Evolutionary conservation across 2,797 vertebrate species (phyloP).

Genomic region (Anguilla anguilla): DNA sequence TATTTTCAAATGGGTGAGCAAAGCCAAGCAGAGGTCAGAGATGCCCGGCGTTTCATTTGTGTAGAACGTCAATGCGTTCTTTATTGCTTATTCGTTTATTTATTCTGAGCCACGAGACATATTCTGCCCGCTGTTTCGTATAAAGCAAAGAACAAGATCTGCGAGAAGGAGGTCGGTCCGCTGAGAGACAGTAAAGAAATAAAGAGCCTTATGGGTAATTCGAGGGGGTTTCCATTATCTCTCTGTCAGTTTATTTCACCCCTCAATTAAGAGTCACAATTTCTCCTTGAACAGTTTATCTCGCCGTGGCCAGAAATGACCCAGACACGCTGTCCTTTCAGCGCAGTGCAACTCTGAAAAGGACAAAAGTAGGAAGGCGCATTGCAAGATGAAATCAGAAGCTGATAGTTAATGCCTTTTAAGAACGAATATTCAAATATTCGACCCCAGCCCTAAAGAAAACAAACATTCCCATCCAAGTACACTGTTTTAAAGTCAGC

Average conservation of each 20-base stretch:
- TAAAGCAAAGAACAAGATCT: not conserved
- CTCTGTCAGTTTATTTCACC: constrained; percentile 9
- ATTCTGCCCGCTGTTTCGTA: not conserved
- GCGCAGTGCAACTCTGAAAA: not conserved
- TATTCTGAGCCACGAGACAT: not conserved
- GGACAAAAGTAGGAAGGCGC: not conserved
- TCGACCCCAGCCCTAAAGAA: not conserved
- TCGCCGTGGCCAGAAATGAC: not conserved
- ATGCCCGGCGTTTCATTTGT: not conserved
- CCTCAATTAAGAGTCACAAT: constrained; percentile 18
- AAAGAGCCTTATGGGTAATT: not conserved
- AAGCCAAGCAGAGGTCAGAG: constrained; percentile 21
- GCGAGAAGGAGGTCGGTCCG: not conserved
- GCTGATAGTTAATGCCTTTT: not conserved
- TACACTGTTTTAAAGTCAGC: not conserved
- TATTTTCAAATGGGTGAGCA: constrained; percentile 27
- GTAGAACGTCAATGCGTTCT: not conserved
- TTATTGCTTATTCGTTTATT: constrained; percentile 3
- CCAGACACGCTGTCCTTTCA: constrained; percentile 13
- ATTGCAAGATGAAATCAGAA: not conserved
- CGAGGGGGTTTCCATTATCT: not conserved
- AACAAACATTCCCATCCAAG: not conserved
- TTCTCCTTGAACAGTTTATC: constrained; percentile 13
- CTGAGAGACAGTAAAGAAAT: not conserved
- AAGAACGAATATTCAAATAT: not conserved